These are phyloP conservation scores for Hafferia zeledoni DNA, from an alignment of 2,797 vertebrate genomes.

Conservation along the genomic window DNA sequence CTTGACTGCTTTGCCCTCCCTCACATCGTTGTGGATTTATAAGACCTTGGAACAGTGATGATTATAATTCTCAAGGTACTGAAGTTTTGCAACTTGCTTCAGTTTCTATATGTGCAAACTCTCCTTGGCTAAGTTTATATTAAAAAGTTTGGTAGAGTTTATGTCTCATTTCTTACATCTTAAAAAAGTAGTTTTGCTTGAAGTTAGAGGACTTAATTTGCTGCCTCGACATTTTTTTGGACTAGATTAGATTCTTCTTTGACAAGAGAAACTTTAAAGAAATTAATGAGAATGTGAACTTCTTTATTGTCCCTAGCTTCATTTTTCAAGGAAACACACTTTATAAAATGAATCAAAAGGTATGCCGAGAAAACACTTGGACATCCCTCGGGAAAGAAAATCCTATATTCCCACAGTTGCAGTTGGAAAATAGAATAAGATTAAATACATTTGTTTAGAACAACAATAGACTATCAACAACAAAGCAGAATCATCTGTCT, in stretches of 20 bases:
- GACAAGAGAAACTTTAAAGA: background rate
- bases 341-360: background rate
- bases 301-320: background rate
- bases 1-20: background rate
- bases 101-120: background rate
- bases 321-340: background rate
- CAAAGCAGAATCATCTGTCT: background rate
- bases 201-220: background rate
- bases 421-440: background rate
- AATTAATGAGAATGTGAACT: background rate
- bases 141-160: background rate
- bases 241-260: background rate
- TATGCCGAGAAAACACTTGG: background rate
- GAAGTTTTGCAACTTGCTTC: background rate
- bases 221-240: background rate
- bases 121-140: background rate
- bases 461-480: background rate
- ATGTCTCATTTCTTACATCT: background rate
- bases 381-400: background rate
- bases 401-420: background rate
- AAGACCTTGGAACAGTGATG: background rate
- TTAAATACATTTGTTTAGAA: background rate
- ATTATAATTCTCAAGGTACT: background rate
- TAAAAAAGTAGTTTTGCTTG: background rate
- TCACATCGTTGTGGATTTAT: accelerated